Conservation (phyloP, 2,797 vertebrate genomes). For the Meda fulgida region DNA sequence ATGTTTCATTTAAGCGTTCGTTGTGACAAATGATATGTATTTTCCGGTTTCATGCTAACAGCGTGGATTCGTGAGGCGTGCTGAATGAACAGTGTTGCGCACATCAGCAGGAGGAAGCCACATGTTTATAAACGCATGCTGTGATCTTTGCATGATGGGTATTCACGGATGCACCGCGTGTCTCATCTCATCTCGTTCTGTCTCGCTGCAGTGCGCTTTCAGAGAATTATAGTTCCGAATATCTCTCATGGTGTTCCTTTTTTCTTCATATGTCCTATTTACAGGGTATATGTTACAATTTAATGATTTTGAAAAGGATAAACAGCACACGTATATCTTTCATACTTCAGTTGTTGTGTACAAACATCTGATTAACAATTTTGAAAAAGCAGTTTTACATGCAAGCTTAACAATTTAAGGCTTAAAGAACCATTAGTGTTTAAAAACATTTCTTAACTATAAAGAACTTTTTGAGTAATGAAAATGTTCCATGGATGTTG, state of each 20-base stretch:
- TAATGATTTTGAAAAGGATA: neutral
- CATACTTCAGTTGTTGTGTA: neutral
- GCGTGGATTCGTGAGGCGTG: conserved; percentile 2
- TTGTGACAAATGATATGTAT: conserved; percentile 22
- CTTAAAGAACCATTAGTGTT: too few relatives aligned
- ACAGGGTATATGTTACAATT: neutral
- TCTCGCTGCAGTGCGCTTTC: conserved; percentile 21
- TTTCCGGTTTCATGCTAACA: conserved; percentile 17
- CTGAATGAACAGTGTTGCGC: conserved; percentile 27
- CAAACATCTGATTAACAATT: neutral
- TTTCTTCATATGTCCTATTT: neutral
- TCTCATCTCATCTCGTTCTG: conserved; percentile 42
- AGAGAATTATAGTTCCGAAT: conserved; percentile 17
- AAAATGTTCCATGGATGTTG: too few relatives aligned
- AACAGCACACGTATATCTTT: neutral
- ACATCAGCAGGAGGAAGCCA: conserved; percentile 48
- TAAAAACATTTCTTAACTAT: too few relatives aligned
- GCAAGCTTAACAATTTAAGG: neutral
- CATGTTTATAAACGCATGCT: conserved; percentile 49
- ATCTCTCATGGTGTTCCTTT: neutral
- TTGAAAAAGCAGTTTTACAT: neutral
- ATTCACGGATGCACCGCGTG: conserved; percentile 23
- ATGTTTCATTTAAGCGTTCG: conserved; percentile 3
- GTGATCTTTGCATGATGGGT: conserved; percentile 43
- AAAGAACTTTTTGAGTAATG: too few relatives aligned